These are phyloP conservation scores for Dendrolimus kikuchii DNA, from an alignment of 1,140 invertebrate genomes.

Conservation along the genomic window DNA sequence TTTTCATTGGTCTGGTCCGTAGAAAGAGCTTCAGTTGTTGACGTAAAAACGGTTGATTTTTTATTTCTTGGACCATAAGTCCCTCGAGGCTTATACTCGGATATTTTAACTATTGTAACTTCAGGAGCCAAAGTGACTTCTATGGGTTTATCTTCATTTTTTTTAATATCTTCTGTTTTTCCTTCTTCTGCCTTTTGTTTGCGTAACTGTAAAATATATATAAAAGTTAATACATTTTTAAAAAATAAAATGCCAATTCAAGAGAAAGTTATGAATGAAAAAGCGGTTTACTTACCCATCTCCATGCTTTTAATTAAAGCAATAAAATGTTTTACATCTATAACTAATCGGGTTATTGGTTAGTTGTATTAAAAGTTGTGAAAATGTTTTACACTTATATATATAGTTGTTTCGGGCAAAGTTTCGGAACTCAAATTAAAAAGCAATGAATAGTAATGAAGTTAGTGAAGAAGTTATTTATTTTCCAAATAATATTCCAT, in stretches of 20 bases:
- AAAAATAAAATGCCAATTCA: not conserved
- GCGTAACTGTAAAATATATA: constrained; percentile 23
- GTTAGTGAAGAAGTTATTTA: no score
- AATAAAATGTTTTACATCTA: no score
- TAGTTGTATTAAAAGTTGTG: no score
- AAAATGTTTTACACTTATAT: no score
- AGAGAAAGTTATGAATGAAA: not conserved
- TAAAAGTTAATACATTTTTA: not conserved
- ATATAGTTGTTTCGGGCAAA: no score
- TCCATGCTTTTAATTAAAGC: no score
- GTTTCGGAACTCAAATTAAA: no score
- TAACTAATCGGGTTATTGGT: no score
- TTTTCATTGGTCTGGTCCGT: constrained; percentile 28
- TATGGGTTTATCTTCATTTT: constrained; percentile 18
- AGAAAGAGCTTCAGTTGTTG: constrained; percentile 18
- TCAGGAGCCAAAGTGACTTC: constrained; percentile 22
- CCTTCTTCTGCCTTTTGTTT: constrained; percentile 26
- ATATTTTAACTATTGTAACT: constrained; percentile 22
- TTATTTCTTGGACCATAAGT: constrained; percentile 38
- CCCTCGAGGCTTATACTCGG: constrained; percentile 37
- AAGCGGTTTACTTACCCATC: not conserved
- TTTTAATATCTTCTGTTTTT: constrained; percentile 20
- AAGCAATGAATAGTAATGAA: no score
- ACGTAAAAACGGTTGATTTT: constrained; percentile 29
- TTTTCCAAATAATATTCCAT: no score